These are phyloP conservation scores for Neocrepidodera transversa DNA, from an alignment of 2,888 invertebrate genomes.

Conservation along the genomic window DNA sequence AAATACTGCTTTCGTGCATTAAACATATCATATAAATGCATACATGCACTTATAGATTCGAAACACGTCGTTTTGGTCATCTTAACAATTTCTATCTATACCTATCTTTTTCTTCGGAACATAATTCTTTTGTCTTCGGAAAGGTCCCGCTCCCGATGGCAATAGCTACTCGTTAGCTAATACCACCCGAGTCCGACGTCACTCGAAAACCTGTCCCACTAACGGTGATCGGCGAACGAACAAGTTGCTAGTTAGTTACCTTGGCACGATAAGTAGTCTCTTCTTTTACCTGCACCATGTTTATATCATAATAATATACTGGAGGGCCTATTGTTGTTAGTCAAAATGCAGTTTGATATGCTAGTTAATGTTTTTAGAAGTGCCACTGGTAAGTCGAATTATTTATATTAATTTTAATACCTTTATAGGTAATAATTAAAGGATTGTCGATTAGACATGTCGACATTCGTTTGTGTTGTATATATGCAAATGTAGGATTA, in stretches of 20 bases:
- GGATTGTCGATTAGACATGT: conserved; percentile 7
- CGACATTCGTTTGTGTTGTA: conserved; percentile 1
- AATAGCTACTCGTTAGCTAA: conserved; percentile 6
- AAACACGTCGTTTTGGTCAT: conserved; percentile 5
- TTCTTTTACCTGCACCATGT: conserved; percentile 47
- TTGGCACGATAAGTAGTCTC: conserved; percentile 42
- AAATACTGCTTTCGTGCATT: too few relatives aligned
- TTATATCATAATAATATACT: conserved; percentile 20
- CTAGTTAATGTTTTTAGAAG: conserved; percentile 53
- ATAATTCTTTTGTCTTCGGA: conserved; percentile 10
- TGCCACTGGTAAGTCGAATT: conserved; percentile 47
- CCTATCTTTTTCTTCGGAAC: conserved; percentile 2
- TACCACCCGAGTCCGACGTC: conserved; percentile 20
- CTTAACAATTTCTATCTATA: neutral
- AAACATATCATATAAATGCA: too few relatives aligned
- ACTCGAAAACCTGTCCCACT: conserved; percentile 41
- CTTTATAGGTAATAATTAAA: neutral
- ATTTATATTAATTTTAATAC: neutral
- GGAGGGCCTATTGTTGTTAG: conserved; percentile 35
- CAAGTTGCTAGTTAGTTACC: conserved; percentile 44
- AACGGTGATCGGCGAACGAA: conserved; percentile 35
- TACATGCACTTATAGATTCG: conserved; percentile 3
- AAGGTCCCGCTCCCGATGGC: conserved; percentile 7
- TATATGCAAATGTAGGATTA: neutral
- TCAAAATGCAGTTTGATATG: conserved; percentile 54